Percentiles rank a stretch among this genome's conserved stretches.
These are phyloP conservation scores for Trichechus manatus DNA, from an alignment of 2,113 vertebrate species.

Conservation along the genomic window DNA sequence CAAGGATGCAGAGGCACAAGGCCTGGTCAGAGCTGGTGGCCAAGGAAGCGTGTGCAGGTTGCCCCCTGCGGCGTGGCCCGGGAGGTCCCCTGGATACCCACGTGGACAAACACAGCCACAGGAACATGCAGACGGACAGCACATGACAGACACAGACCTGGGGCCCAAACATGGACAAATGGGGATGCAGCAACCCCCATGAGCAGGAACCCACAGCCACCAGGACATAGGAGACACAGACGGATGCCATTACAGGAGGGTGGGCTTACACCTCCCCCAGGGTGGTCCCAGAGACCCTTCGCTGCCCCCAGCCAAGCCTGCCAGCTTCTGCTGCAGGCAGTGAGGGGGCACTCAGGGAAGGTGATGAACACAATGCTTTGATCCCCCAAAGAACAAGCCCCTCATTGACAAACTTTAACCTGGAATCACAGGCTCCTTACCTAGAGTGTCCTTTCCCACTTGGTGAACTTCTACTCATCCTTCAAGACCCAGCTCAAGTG, in stretches of 20 bases:
- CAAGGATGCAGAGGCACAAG: neutral
- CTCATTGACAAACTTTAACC: conserved; percentile 70
- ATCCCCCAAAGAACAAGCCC: conserved; percentile 77
- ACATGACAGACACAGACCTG: conserved; percentile 57
- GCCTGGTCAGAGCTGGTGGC: neutral
- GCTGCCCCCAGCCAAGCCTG: neutral
- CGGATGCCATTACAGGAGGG: neutral
- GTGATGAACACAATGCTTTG: conserved; percentile 41
- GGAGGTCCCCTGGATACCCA: neutral
- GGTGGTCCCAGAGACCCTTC: neutral
- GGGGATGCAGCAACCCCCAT: neutral
- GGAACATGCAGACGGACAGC: conserved; percentile 76
- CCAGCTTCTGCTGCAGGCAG: neutral
- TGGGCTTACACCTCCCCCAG: neutral
- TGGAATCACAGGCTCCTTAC: conserved; percentile 81
- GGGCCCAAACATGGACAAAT: neutral
- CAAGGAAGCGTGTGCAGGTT: neutral
- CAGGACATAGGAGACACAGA: neutral
- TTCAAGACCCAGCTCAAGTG: conserved; percentile 85
- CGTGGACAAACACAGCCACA: conserved; percentile 48
- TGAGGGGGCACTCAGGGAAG: conserved; percentile 10
- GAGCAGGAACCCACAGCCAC: conserved; percentile 37
- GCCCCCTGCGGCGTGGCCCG: neutral
- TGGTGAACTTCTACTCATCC: conserved; percentile 86
- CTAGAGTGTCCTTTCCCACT: conserved; percentile 86